These are phyloP conservation scores for Drosophila engyochracea DNA, from an alignment of 2,888 invertebrate species.

Conservation along the genomic window DNA sequence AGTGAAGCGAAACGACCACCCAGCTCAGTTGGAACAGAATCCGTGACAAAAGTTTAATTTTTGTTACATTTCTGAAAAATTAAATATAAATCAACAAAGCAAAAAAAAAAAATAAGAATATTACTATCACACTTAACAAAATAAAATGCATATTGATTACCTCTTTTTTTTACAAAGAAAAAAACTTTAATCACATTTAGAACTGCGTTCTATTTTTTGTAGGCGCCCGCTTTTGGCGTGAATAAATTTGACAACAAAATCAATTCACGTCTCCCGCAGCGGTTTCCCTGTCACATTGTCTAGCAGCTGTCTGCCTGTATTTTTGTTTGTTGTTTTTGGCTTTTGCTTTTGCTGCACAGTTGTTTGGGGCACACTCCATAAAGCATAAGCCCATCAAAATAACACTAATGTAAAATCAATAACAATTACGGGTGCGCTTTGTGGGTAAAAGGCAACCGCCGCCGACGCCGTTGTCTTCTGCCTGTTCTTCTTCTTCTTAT, in stretches of 20 bases:
- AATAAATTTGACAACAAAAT: constrained; percentile 9
- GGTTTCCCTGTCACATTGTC: constrained; percentile 36
- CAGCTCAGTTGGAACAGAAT: not conserved
- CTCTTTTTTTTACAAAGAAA: not conserved
- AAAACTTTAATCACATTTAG: not conserved
- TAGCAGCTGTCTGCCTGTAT: constrained; percentile 40
- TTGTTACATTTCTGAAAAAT: not conserved
- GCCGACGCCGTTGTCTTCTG: constrained; percentile 8
- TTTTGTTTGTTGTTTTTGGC: constrained; percentile 20
- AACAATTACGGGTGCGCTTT: constrained; percentile 67
- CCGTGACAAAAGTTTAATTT: not conserved
- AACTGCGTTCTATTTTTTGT: not conserved
- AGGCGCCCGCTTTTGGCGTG: constrained; percentile 14
- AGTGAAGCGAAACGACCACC: not conserved
- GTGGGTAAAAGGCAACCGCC: constrained; percentile 39
- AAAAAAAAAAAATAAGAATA: not conserved
- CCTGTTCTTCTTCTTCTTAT: not conserved
- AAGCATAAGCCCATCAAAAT: constrained; percentile 56
- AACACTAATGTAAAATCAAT: constrained; percentile 75
- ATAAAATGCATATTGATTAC: not conserved
- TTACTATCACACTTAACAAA: not conserved
- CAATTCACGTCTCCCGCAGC: constrained; percentile 1
- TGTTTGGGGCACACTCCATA: constrained; percentile 67
- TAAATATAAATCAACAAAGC: not conserved
- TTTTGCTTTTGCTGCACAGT: constrained; percentile 15